Base-by-base conservation (phyloP, 2,888 invertebrate species). In the Calameuta idolon region DNA sequence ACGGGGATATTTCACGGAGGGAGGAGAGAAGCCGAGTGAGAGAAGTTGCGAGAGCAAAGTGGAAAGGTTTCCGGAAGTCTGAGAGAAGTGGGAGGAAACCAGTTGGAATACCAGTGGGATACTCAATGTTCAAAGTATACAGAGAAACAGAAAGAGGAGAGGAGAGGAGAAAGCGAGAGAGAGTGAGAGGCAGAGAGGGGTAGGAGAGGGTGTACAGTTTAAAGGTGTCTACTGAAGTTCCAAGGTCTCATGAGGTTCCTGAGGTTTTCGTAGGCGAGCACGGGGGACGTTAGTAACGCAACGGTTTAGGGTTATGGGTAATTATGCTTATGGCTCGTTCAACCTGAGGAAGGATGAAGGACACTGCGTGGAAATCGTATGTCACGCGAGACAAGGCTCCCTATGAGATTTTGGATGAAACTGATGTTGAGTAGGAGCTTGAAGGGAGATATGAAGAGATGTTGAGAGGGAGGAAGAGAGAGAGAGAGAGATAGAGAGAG, bases 1-100 rank as follows among this genome's bases (percentile, higher is more conserved):
- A 87, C 86, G 84, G 83, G 82, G 79, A 83, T 86, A 86, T 86
- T 85, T 85, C 82, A 83, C 81, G 76, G 75, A 80, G 81, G 75
- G 80, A 79, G 35, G 31, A 68, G 76, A n/a, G 23, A 40, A 74
- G 23, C 31, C 15, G 31, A 15, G 15, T 71, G 76, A 71, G 76
- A 76, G 73, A 34, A 31, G 34, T 37, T 55, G 75, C 37, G 68
- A 40, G 76, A 77, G 73, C 73, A 76, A 80, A 68, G 77, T 75
- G 75, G 71, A 31, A 34, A 71, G 71, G 55, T 55, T 55, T 55
- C 55, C 55, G 55, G 23, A 55, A 55, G 55, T 55, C 55, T 55
- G 23, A 9, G 55, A 55, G 55, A 55, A 55, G 55, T 55, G 23
- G 55, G 23, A 55, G 55, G 55, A 23, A 23, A 55, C 23, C 55